Conservation (phyloP, 2,888 invertebrate genomes). For the Hirtodrosophila cameraria region DNA sequence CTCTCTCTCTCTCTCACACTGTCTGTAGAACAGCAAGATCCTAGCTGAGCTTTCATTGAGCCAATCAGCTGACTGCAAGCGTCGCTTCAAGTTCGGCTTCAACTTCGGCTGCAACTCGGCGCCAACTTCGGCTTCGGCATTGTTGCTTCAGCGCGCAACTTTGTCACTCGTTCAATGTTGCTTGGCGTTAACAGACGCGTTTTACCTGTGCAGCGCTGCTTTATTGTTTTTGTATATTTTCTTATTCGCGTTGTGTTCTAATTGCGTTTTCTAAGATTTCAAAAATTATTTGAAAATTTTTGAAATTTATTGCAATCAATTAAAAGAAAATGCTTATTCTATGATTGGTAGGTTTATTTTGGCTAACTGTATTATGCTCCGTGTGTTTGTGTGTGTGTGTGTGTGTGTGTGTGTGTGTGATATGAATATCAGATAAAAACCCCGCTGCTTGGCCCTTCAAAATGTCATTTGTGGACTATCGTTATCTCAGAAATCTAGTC, state of each 20-base stretch:
- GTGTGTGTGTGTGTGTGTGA: conserved; percentile 29
- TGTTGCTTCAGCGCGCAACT: conserved; percentile 17
- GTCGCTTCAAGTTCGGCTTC: conserved; percentile 20
- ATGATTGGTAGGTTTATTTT: conserved; percentile 61
- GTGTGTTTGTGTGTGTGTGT: background rate
- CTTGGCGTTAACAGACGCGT: conserved; percentile 59
- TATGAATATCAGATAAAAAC: conserved; percentile 45
- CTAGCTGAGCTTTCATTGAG: conserved; percentile 19
- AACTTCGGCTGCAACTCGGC: conserved; percentile 59
- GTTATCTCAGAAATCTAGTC: conserved; percentile 65
- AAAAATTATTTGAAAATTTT: too few relatives aligned
- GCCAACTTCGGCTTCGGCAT: conserved; percentile 46
- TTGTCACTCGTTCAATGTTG: conserved; percentile 44
- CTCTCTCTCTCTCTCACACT: background rate
- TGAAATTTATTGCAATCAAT: background rate
- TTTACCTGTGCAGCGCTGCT: conserved; percentile 6
- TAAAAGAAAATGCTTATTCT: conserved; percentile 31
- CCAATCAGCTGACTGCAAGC: conserved; percentile 40
- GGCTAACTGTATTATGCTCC: background rate
- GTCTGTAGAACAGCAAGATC: conserved; percentile 17
- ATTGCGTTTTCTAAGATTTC: conserved; percentile 9
- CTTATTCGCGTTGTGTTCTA: conserved; percentile 3
- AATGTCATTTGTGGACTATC: conserved; percentile 48
- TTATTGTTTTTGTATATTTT: background rate
- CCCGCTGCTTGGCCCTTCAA: conserved; percentile 48